Evolutionary conservation across 2,888 invertebrate species (phyloP).

Genomic region (Acleris emargana): DNA sequence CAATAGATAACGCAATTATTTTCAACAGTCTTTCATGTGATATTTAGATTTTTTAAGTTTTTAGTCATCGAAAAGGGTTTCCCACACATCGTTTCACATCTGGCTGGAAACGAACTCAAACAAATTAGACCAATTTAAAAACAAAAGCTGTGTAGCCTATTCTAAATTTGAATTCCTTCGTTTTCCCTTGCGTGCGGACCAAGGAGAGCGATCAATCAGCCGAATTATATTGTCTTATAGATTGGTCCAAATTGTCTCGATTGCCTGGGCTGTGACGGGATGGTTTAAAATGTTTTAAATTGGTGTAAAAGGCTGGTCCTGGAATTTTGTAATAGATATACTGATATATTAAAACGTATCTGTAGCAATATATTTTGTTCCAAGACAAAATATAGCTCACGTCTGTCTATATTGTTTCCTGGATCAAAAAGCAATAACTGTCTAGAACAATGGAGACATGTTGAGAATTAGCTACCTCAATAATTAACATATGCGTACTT

Average conservation of each 20-base stretch:
- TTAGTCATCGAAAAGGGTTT: constrained; percentile 11
- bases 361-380: too few relatives aligned
- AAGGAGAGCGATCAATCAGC: constrained; percentile 72
- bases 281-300: constrained; percentile 49
- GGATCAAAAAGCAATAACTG: too few relatives aligned
- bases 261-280: constrained; percentile 44
- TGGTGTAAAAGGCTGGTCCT: constrained; percentile 48
- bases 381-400: too few relatives aligned
- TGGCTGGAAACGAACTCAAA: constrained; percentile 33
- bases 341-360: not conserved
- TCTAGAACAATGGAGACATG: too few relatives aligned
- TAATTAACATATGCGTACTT: too few relatives aligned
- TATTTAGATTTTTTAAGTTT: not conserved
- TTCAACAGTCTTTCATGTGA: not conserved
- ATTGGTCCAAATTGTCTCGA: constrained; percentile 67
- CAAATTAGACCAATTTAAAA: constrained; percentile 36
- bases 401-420: too few relatives aligned
- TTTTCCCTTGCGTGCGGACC: constrained; percentile 49
- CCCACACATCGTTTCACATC: constrained; percentile 28
- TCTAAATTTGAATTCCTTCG: constrained; percentile 37
- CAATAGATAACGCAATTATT: too few relatives aligned
- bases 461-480: too few relatives aligned
- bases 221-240: constrained; percentile 80
- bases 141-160: constrained; percentile 31
- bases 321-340: constrained; percentile 31